phyloP scores from a whole-genome alignment of 2,797 vertebrate genomes.

The Microctenopoma stevenorrisi region DNA sequence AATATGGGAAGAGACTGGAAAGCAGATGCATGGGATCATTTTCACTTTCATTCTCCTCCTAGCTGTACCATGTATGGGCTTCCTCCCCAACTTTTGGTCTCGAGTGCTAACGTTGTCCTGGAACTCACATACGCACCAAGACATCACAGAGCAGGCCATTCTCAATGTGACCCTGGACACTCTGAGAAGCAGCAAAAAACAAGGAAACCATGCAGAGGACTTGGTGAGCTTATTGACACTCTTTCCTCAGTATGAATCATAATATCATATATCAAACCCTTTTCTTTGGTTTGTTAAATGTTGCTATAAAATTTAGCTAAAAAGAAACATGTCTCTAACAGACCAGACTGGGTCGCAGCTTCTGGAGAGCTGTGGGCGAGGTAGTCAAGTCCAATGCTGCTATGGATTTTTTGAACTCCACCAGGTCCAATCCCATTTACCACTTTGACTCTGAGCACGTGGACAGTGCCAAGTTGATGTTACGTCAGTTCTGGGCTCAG shows the following conservation, averaged over 20 bases:
- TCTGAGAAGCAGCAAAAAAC: slow-evolving; percentile 65
- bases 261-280: too few species aligned
- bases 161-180: slow-evolving; percentile 87
- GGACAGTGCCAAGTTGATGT: slow-evolving; percentile 64
- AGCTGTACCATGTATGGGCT: slow-evolving; percentile 74
- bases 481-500: slow-evolving; percentile 80
- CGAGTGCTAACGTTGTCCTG: slow-evolving; percentile 84
- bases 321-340: slow-evolving; percentile 35
- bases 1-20: slow-evolving; percentile 15
- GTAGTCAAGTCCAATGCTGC: slow-evolving; percentile 86
- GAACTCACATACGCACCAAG: slow-evolving; percentile 88
- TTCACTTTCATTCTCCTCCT: slow-evolving; percentile 74
- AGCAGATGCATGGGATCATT: slow-evolving; percentile 31
- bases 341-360: slow-evolving; percentile 78
- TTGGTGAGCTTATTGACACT: slow-evolving; percentile 65
- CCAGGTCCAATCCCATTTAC: slow-evolving; percentile 83
- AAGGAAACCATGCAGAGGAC: slow-evolving; percentile 37
- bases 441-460: slow-evolving; percentile 90
- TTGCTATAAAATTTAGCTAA: not conserved
- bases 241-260: not conserved
- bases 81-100: slow-evolving; percentile 91
- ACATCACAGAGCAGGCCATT: slow-evolving; percentile 87
- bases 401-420: slow-evolving; percentile 86
- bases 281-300: not conserved
- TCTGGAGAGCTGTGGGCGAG: slow-evolving; percentile 86